Conservation (phyloP, 2,888 invertebrate genomes). For the Callinectes sapidus region DNA sequence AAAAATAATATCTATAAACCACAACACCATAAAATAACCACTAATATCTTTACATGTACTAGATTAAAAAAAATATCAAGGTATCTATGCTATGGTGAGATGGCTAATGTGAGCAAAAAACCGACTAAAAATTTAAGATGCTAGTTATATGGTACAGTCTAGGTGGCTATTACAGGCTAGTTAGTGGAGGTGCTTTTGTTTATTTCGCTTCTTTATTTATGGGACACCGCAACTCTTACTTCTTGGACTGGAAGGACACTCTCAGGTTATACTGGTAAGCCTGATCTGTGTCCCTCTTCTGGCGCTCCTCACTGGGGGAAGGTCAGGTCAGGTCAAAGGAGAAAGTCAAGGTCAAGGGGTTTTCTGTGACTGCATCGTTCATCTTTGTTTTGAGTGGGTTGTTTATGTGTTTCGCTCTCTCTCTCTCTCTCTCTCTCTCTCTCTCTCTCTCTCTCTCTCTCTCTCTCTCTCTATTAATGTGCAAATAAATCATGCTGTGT, state of each 20-base stretch:
- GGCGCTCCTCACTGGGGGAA: slow-evolving; percentile 30
- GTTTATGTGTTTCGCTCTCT: not conserved
- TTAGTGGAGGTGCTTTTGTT: not conserved
- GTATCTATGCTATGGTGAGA: not conserved
- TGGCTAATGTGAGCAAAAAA: not conserved
- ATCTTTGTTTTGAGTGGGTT: not conserved
- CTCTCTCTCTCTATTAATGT: not conserved
- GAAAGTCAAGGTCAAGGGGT: slow-evolving; percentile 8
- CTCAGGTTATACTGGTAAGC: slow-evolving; percentile 87
- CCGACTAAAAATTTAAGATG: not conserved
- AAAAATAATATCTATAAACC: not conserved
- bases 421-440: slow-evolving; percentile 20
- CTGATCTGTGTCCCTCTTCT: slow-evolving; percentile 81
- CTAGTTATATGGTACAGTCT: not conserved
- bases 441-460: slow-evolving; percentile 20
- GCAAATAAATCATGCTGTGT: slow-evolving; percentile 7
- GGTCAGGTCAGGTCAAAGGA: slow-evolving; percentile 41
- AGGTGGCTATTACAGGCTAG: slow-evolving; percentile 6
- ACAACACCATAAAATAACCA: not conserved
- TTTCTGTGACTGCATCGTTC: not conserved
- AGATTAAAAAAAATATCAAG: not conserved
- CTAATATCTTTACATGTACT: not conserved
- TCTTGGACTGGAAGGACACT: slow-evolving; percentile 88
- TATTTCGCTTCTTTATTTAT: not conserved
- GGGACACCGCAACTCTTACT: slow-evolving; percentile 81